Percentiles rank a stretch among this genome's conserved stretches.
phyloP scores from a whole-genome alignment of 2,113 vertebrate species.

The Microtus pennsylvanicus region DNA sequence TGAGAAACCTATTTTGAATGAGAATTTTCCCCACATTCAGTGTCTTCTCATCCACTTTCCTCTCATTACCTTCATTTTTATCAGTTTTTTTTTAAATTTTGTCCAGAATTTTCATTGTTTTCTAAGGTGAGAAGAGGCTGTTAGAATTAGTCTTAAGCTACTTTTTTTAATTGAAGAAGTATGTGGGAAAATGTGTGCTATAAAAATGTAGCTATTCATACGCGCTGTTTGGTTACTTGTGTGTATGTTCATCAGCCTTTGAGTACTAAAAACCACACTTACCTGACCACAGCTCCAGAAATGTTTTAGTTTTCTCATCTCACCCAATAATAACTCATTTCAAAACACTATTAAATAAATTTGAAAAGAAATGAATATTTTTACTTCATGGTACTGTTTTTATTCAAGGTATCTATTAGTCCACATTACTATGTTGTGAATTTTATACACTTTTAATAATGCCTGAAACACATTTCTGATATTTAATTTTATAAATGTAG shows the following conservation, averaged over 20 bases:
- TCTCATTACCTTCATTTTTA: accelerated
- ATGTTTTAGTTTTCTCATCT: not conserved
- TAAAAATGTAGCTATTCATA: not conserved
- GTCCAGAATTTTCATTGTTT: not conserved
- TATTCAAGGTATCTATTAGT: too few species aligned
- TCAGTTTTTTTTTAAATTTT: not conserved
- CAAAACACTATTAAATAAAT: not conserved
- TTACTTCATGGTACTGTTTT: not conserved
- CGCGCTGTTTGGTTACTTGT: not conserved
- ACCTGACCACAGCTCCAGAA: not conserved
- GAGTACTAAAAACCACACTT: not conserved
- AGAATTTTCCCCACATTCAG: not conserved
- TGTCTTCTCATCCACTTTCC: not conserved
- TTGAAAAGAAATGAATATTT: not conserved
- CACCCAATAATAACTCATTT: not conserved
- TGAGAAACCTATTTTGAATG: not conserved
- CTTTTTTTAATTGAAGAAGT: not conserved
- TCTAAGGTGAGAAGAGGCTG: accelerated
- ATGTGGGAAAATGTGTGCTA: not conserved
- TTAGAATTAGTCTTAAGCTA: not conserved
- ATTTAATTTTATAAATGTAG: not conserved
- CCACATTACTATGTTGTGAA: not conserved
- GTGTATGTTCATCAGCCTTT: not conserved
- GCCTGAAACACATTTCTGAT: not conserved
- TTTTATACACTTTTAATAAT: not conserved